Conservation (phyloP, 2,888 invertebrate species). For the Dromius quadrimaculatus region DNA sequence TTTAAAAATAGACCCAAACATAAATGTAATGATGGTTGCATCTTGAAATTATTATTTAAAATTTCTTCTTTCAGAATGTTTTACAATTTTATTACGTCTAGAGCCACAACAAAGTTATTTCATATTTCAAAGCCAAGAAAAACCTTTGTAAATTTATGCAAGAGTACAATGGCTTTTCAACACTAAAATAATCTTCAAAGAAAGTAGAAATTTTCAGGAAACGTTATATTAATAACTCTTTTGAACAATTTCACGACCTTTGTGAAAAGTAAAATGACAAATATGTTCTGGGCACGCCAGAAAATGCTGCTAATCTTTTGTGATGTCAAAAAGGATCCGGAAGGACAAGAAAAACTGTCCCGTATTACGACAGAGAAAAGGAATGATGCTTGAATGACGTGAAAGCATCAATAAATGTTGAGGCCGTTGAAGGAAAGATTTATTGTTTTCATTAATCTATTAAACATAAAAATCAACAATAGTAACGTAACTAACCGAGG, state of each 20-base stretch:
- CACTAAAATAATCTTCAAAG: not conserved
- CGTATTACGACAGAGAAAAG: constrained; percentile 18
- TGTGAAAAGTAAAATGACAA: constrained; percentile 82
- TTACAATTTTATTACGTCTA: too few species aligned
- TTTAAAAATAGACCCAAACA: too few species aligned
- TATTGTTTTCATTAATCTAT: too few species aligned
- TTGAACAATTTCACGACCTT: constrained; percentile 89
- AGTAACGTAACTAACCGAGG: too few species aligned
- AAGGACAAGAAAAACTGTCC: constrained; percentile 62
- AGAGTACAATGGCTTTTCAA: constrained; percentile 6
- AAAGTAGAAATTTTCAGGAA: constrained; percentile 70
- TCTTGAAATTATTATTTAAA: too few species aligned
- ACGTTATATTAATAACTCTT: constrained; percentile 82
- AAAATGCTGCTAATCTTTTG: constrained; percentile 58
- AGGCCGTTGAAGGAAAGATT: not conserved
- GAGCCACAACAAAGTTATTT: not conserved
- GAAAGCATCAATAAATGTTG: constrained; percentile 1
- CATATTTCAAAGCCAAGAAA: not conserved
- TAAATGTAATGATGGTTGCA: too few species aligned
- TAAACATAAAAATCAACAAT: too few species aligned
- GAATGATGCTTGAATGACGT: not conserved
- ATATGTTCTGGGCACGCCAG: constrained; percentile 68
- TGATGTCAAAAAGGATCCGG: constrained; percentile 63
- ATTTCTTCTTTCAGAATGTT: too few species aligned
- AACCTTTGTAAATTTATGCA: too few species aligned